phyloP scores from a whole-genome alignment of 2,888 invertebrate species.

The Leistus spinibarbis region DNA sequence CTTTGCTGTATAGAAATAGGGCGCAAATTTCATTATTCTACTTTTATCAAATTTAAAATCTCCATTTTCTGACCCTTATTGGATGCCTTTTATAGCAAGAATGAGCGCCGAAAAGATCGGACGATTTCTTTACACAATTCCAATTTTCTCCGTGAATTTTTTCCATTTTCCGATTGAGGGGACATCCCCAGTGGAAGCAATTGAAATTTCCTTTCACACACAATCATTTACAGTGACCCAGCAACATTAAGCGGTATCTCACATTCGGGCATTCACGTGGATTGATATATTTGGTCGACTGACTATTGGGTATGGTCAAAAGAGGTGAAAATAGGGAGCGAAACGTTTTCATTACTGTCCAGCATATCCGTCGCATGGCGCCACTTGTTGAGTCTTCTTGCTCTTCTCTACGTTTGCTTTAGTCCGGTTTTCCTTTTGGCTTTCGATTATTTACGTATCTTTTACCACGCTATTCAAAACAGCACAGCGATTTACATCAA shows the following conservation, averaged over 20 bases:
- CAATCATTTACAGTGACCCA: constrained; percentile 22
- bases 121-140: constrained; percentile 40
- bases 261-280: background rate
- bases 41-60: background rate
- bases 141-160: constrained; percentile 40
- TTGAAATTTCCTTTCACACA: constrained; percentile 37
- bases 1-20: background rate
- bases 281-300: background rate
- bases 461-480: background rate
- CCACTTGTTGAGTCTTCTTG: constrained; percentile 21
- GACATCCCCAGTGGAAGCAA: constrained; percentile 30
- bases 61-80: background rate
- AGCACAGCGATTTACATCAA: background rate
- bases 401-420: constrained; percentile 14
- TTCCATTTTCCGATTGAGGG: constrained; percentile 41
- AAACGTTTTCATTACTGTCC: constrained; percentile 35
- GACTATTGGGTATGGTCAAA: constrained; percentile 6
- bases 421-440: background rate
- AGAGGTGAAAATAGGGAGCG: constrained; percentile 22
- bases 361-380: constrained; percentile 21
- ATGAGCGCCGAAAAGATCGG: constrained; percentile 1
- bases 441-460: constrained; percentile 25
- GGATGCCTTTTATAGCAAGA: background rate
- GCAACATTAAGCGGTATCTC: background rate
- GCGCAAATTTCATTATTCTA: background rate